phyloP scores from a whole-genome alignment of 2,797 vertebrate genomes.

The Pitangus sulphuratus region DNA sequence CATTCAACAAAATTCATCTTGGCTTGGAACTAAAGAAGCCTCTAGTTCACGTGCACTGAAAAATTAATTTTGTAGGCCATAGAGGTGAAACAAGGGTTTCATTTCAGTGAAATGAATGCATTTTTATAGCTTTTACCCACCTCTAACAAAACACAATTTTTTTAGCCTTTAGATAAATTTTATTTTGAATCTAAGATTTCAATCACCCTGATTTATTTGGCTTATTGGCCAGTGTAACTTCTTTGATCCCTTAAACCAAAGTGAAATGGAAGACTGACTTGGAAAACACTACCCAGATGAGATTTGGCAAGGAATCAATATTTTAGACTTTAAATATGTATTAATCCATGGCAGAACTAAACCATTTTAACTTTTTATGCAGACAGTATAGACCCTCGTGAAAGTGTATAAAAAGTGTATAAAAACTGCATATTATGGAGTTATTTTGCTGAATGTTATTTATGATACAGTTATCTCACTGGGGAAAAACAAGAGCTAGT shows the following conservation, averaged over 20 bases:
- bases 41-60: not conserved
- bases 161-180: conserved; percentile 23
- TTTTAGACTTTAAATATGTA: conserved; percentile 49
- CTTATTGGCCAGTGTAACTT: conserved; percentile 21
- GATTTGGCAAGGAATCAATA: conserved; percentile 49
- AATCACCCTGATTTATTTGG: not conserved
- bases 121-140: not conserved
- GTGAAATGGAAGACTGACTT: conserved; percentile 40
- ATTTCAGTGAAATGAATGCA: not conserved
- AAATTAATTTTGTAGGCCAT: not conserved
- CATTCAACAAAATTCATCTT: not conserved
- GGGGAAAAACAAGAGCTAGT: conserved; percentile 6
- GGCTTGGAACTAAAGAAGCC: not conserved
- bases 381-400: conserved; percentile 22
- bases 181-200: conserved; percentile 9
- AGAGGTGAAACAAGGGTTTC: not conserved
- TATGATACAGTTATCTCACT: conserved; percentile 41
- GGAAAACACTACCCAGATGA: conserved; percentile 21
- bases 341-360: conserved; percentile 57
- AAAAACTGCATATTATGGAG: conserved; percentile 1
- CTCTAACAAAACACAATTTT: not conserved
- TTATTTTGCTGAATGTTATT: conserved; percentile 51
- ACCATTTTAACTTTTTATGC: conserved; percentile 30
- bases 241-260: conserved; percentile 55
- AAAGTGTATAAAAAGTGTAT: conserved; percentile 18